These are phyloP conservation scores for Cardinalis cardinalis DNA, from an alignment of 2,113 vertebrate genomes.

Conservation along the genomic window DNA sequence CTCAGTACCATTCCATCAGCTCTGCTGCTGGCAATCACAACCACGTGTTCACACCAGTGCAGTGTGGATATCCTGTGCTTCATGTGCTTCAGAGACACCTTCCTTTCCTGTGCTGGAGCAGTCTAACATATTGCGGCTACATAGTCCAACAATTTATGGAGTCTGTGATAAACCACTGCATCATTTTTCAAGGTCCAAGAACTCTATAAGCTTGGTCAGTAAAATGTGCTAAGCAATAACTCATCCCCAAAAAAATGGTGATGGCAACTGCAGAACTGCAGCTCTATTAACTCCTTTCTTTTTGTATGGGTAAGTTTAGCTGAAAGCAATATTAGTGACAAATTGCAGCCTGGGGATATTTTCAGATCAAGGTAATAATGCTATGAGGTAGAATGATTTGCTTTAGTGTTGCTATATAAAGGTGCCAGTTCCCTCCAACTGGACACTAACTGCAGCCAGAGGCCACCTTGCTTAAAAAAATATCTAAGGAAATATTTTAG, in stretches of 20 bases:
- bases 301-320: slow-evolving; percentile 41
- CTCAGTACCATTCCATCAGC: background rate
- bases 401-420: slow-evolving; percentile 41
- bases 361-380: slow-evolving; percentile 65
- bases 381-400: slow-evolving; percentile 44
- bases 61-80: background rate
- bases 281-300: slow-evolving; percentile 38
- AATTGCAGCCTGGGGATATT: slow-evolving; percentile 51
- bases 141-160: slow-evolving; percentile 21
- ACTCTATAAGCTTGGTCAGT: slow-evolving; percentile 52
- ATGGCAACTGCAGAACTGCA: slow-evolving; percentile 38
- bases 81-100: background rate
- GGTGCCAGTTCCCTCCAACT: slow-evolving; percentile 26
- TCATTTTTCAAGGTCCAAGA: slow-evolving; percentile 60
- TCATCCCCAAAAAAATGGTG: slow-evolving; percentile 16
- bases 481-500: slow-evolving; percentile 52
- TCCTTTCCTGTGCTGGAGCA: background rate
- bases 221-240: slow-evolving; percentile 49
- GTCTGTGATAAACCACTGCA: slow-evolving; percentile 4
- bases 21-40: background rate
- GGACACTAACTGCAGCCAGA: slow-evolving; percentile 59
- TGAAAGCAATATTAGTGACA: slow-evolving; percentile 53
- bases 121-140: background rate
- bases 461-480: slow-evolving; percentile 53
- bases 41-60: background rate